Evolutionary conservation across 2,113 vertebrate species (phyloP).

Genomic region (Anser brachyrhynchus): DNA sequence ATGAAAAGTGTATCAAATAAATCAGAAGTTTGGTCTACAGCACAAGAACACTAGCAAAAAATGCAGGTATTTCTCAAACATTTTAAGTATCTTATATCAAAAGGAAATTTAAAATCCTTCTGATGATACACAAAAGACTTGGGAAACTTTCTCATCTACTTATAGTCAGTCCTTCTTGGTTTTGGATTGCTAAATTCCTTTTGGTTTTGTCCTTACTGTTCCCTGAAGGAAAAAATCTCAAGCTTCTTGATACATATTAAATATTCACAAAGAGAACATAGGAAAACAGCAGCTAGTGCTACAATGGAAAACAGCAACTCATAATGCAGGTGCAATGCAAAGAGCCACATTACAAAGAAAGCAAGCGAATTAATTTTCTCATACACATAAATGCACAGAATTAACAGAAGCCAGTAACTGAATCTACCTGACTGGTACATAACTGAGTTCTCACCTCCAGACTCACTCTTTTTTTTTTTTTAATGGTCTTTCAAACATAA

Average conservation of each 20-base stretch:
- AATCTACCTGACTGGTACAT: background rate
- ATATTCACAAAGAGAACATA: background rate
- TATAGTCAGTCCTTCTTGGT: background rate
- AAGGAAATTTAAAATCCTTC: background rate
- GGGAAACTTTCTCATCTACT: background rate
- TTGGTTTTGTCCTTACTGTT: background rate
- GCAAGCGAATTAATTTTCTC: background rate
- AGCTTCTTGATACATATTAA: background rate
- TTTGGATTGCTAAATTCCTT: background rate
- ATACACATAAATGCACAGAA: background rate
- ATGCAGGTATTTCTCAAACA: background rate
- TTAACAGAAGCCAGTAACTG: background rate
- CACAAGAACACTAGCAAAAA: background rate
- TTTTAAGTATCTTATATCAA: background rate
- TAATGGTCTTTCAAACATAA: background rate
- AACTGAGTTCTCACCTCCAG: background rate
- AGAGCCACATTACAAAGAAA: background rate
- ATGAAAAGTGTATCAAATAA: background rate
- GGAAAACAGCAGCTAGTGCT: background rate
- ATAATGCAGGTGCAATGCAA: accelerated
- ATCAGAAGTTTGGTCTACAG: background rate
- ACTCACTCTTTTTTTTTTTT: background rate
- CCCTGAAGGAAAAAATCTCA: background rate
- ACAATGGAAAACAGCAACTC: background rate
- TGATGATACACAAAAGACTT: background rate